phyloP scores from a whole-genome alignment of 2,797 vertebrate species.

The Poecilia velifera region DNA sequence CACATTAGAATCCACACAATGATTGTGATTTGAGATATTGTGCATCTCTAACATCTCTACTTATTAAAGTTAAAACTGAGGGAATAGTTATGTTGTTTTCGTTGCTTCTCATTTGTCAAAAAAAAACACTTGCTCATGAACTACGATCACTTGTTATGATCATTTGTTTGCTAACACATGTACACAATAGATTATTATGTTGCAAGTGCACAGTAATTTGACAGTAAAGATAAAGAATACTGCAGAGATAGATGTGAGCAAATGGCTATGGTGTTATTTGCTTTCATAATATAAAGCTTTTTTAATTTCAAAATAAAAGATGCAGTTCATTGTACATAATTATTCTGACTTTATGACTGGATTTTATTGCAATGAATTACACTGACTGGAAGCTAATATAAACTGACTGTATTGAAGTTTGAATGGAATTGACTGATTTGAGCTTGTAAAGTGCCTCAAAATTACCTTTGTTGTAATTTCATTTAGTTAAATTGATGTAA shows the following conservation, averaged over 20 bases:
- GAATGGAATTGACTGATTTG: neutral
- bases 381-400: neutral
- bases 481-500: neutral
- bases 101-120: neutral
- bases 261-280: neutral
- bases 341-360: neutral
- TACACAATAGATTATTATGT: constrained; percentile 3
- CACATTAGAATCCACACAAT: neutral
- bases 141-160: neutral
- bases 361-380: neutral
- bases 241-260: neutral
- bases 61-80: neutral
- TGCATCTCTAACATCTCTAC: neutral
- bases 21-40: neutral
- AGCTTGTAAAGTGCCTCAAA: neutral
- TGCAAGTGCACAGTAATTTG: constrained; percentile 1
- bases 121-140: neutral
- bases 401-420: neutral
- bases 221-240: neutral
- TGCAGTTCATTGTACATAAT: neutral
- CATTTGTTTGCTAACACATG: constrained; percentile 3
- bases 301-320: constrained; percentile 8
- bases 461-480: neutral
- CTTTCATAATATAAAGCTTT: neutral
- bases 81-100: neutral